These are phyloP conservation scores for Drosophila tanythrix DNA, from an alignment of 2,888 invertebrate species.

Conservation along the genomic window DNA sequence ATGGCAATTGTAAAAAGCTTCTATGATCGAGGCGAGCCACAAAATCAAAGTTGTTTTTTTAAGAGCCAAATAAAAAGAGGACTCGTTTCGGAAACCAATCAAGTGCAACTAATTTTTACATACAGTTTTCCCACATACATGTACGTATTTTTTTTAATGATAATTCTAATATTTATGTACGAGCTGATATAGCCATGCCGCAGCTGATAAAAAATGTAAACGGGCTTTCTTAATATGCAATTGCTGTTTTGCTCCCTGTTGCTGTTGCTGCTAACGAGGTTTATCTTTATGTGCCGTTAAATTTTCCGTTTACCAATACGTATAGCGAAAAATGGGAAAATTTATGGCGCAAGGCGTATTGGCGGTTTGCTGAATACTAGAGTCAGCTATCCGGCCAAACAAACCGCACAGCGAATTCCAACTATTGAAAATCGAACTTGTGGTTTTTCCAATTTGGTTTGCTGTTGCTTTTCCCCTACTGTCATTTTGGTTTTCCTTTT, in stretches of 20 bases:
- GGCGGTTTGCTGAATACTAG: constrained; percentile 28
- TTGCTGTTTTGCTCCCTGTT: constrained; percentile 17
- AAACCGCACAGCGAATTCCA: constrained; percentile 57
- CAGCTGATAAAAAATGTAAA: constrained; percentile 39
- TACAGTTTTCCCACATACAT: background rate
- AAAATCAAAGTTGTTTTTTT: background rate
- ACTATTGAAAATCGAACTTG: constrained; percentile 76
- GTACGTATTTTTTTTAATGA: constrained; percentile 13
- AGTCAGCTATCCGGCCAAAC: constrained; percentile 20
- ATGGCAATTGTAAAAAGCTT: background rate
- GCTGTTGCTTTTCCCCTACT: background rate
- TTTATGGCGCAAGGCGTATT: constrained; percentile 50
- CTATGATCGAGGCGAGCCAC: background rate
- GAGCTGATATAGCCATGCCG: constrained; percentile 34
- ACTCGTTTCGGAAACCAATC: constrained; percentile 15
- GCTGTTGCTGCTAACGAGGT: constrained; percentile 54
- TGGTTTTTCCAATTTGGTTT: constrained; percentile 41
- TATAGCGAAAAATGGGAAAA: constrained; percentile 52
- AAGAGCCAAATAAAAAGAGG: too few species aligned
- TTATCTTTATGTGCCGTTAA: constrained; percentile 69
- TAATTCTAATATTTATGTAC: constrained; percentile 52
- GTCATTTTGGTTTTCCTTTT: background rate
- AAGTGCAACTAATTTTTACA: constrained; percentile 44
- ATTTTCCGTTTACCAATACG: constrained; percentile 49
- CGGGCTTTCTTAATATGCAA: constrained; percentile 25